Evolutionary conservation across 92 coral and sea anemone genomes (phyloP).

Genomic region (Epizoanthus fatuus): DNA sequence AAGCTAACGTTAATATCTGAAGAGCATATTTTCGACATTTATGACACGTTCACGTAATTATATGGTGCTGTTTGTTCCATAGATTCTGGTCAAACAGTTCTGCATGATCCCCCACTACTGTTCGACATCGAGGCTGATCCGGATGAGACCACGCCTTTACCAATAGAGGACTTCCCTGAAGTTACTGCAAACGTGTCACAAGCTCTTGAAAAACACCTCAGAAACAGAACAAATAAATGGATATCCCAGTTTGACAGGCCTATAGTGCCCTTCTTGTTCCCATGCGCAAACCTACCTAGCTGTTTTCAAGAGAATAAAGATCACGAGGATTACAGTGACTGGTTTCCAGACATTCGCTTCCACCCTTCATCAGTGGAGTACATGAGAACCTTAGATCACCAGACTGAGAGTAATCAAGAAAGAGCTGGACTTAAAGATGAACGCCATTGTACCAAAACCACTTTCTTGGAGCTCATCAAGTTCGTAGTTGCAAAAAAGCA

Average conservation of each 20-base stretch:
- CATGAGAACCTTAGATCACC: conserved; percentile 11
- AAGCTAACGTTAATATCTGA: too few species aligned
- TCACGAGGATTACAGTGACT: conserved; percentile 69
- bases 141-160: conserved; percentile 74
- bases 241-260: conserved; percentile 91
- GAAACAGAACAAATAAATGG: conserved; percentile 86
- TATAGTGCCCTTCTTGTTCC: conserved; percentile 80
- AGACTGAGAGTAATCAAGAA: not conserved
- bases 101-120: conserved; percentile 84
- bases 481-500: not conserved
- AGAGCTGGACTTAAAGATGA: too few species aligned
- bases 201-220: conserved; percentile 76
- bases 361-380: conserved; percentile 15
- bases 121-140: conserved; percentile 88
- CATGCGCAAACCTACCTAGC: conserved; percentile 83
- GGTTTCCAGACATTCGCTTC: conserved; percentile 49
- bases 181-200: conserved; percentile 69
- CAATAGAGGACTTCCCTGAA: conserved; percentile 64
- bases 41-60: too few species aligned
- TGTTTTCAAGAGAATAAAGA: conserved; percentile 74
- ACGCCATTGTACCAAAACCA: not conserved
- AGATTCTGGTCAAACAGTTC: conserved; percentile 63
- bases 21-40: too few species aligned
- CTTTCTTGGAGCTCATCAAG: conserved; percentile 21
- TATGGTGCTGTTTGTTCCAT: conserved; percentile 7